Conservation (phyloP, 92 coral and sea anemone genomes). For the Porites cylindrica region DNA sequence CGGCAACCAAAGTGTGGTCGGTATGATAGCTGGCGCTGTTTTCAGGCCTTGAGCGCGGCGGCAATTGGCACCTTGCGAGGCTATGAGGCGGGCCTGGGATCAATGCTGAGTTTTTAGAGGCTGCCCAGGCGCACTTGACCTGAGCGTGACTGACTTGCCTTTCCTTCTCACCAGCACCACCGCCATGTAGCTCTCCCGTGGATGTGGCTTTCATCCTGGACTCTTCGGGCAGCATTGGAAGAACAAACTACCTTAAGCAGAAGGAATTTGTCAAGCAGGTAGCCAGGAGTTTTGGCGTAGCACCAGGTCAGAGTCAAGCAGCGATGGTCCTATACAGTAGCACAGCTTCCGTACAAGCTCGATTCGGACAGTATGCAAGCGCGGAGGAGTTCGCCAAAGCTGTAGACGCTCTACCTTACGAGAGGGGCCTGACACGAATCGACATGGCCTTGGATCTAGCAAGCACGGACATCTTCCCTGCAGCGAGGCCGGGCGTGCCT, state of each 20-base stretch:
- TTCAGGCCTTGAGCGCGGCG: too few species aligned
- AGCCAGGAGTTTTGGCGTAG: background rate
- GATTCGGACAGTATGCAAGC: background rate
- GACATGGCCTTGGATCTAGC: background rate
- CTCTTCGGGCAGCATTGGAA: too few species aligned
- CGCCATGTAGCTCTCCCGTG: too few species aligned
- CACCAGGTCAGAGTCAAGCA: background rate
- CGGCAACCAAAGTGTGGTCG: too few species aligned
- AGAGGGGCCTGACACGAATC: background rate
- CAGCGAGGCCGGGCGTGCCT: background rate
- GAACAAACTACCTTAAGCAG: background rate
- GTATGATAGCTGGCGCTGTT: too few species aligned
- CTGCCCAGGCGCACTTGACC: too few species aligned
- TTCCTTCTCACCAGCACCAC: conserved; percentile 1
- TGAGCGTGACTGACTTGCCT: too few species aligned
- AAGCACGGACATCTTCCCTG: background rate
- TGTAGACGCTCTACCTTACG: background rate
- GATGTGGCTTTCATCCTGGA: too few species aligned
- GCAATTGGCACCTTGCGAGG: too few species aligned
- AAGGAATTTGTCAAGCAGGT: background rate
- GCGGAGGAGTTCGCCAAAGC: background rate
- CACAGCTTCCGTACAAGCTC: conserved; percentile 7
- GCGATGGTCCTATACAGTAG: conserved; percentile 3
- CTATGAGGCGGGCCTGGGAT: too few species aligned
- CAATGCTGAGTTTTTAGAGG: too few species aligned